Conservation (phyloP, 2,888 invertebrate species). For the Encarsia formosa region DNA sequence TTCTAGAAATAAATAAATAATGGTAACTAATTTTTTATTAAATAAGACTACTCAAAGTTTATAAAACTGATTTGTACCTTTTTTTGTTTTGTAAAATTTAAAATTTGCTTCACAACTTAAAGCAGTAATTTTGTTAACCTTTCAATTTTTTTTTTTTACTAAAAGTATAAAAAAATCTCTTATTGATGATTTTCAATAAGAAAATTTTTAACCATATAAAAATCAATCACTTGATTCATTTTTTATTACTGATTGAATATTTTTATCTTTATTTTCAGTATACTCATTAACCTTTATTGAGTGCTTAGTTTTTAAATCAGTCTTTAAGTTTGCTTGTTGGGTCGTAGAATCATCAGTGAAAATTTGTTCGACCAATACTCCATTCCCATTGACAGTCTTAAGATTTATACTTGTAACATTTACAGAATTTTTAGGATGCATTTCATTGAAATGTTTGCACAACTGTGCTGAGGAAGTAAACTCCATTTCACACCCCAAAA, state of each 20-base stretch:
- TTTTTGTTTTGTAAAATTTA: too few species aligned
- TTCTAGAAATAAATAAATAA: too few species aligned
- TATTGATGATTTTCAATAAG: too few species aligned
- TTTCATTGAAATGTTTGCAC: constrained; percentile 45
- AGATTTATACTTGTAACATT: constrained; percentile 40
- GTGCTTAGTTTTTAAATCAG: constrained; percentile 49
- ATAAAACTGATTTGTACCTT: too few species aligned
- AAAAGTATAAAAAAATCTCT: too few species aligned
- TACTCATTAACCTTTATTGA: constrained; percentile 41
- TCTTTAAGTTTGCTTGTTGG: constrained; percentile 47
- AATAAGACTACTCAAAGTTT: too few species aligned
- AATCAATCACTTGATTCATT: constrained; percentile 45
- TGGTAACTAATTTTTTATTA: too few species aligned
- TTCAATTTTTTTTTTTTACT: too few species aligned
- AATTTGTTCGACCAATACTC: constrained; percentile 41
- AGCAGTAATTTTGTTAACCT: constrained; percentile 20
- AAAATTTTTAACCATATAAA: constrained; percentile 22
- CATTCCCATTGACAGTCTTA: constrained; percentile 48
- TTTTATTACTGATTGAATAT: constrained; percentile 34
- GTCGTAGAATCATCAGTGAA: constrained; percentile 42
- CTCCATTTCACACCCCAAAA: constrained; percentile 43
- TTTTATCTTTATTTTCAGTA: constrained; percentile 36
- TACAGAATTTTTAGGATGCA: constrained; percentile 37
- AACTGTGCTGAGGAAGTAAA: constrained; percentile 41
- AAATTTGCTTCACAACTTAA: background rate